Conservation (phyloP, 1,140 invertebrate species). For the Lepidostoma basale region DNA sequence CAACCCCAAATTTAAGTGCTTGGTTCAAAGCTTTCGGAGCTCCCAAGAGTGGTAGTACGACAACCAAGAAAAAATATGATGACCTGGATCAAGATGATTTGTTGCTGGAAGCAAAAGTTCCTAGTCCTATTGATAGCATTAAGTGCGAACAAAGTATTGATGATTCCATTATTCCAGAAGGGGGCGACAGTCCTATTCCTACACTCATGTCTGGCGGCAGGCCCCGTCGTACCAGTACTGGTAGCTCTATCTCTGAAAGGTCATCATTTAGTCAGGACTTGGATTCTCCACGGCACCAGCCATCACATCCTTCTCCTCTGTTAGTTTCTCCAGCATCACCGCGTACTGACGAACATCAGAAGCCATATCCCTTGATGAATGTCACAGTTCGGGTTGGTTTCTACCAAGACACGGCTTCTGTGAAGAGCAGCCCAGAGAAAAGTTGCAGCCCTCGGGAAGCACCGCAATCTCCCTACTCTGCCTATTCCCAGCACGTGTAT, state of each 20-base stretch:
- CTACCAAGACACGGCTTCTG: conserved; percentile 77
- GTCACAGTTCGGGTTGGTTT: conserved; percentile 77
- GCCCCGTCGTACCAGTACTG: conserved; percentile 70
- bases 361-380: conserved; percentile 71
- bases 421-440: conserved; percentile 74
- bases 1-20: conserved; percentile 84
- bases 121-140: conserved; percentile 50
- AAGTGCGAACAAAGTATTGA: conserved; percentile 53
- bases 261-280: conserved; percentile 77
- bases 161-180: conserved; percentile 51
- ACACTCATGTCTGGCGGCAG: conserved; percentile 53
- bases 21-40: conserved; percentile 91
- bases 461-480: conserved; percentile 65
- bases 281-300: conserved; percentile 71
- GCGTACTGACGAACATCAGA: conserved; percentile 64
- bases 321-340: conserved; percentile 67
- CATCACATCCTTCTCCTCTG: conserved; percentile 69
- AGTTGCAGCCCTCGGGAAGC: conserved; percentile 70
- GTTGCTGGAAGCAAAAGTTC: conserved; percentile 48
- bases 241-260: conserved; percentile 74
- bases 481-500: conserved; percentile 68
- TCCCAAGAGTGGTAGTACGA: conserved; percentile 63
- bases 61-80: conserved; percentile 56
- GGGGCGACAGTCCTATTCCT: conserved; percentile 57
- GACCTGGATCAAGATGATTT: conserved; percentile 52